A percentile compares a stretch with the other conserved stretches of the same genome.
These are phyloP conservation scores for Hydractinia symbiolongicarpus DNA, from an alignment of 30 jellyfish, hydroid and myxozoan species.

Conservation along the genomic window DNA sequence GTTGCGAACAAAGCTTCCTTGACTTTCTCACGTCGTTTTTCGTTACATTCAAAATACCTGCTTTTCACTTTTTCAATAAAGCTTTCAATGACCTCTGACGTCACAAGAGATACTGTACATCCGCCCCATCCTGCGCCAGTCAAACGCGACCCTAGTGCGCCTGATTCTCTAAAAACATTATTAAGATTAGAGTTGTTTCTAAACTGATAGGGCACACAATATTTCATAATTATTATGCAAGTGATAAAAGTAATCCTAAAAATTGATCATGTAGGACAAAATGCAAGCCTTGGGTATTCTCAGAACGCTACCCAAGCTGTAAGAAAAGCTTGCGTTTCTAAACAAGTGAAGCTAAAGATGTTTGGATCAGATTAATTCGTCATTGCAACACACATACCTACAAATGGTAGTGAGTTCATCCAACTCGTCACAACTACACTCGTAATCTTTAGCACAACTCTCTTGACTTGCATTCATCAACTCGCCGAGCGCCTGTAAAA, in stretches of 20 bases:
- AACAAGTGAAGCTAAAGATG: no score
- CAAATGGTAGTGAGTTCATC: constrained; percentile 67
- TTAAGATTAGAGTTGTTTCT: not conserved
- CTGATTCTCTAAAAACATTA: constrained; percentile 52
- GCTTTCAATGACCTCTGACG: constrained; percentile 45
- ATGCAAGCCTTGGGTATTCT: no score
- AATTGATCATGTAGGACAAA: no score
- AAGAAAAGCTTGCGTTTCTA: no score
- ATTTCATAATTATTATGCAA: no score
- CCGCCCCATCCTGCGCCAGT: constrained; percentile 99
- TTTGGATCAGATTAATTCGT: no score
- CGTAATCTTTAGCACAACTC: constrained; percentile 76
- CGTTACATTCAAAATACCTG: constrained; percentile 48
- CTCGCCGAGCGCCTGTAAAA: constrained; percentile 64
- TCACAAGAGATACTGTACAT: constrained; percentile 82
- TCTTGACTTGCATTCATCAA: constrained; percentile 84
- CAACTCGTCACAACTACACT: constrained; percentile 89
- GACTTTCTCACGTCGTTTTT: constrained; percentile 42
- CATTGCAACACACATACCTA: constrained; percentile 45
- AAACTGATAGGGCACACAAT: no score
- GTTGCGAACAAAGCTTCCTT: constrained; percentile 87
- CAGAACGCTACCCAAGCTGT: no score
- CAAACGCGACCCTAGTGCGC: constrained; percentile 91
- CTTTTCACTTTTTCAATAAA: constrained; percentile 49
- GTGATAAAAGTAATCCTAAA: no score